Evolutionary conservation across 2,797 vertebrate genomes (phyloP).

Genomic region (Otus scops): DNA sequence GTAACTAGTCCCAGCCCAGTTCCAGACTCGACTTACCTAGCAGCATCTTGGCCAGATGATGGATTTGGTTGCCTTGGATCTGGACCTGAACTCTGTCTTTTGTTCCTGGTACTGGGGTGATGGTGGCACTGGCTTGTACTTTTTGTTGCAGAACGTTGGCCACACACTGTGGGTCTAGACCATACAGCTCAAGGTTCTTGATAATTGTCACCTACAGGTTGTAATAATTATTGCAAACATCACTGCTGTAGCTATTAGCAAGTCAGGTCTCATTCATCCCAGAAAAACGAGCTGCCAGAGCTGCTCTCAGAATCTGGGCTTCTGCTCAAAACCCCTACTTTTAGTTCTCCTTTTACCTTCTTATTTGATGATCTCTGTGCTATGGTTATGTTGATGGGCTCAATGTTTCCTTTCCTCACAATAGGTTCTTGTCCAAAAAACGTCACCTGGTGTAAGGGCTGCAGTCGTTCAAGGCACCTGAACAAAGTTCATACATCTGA

Average conservation of each 20-base stretch:
- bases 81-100: conserved; percentile 91
- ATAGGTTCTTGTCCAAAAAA: conserved; percentile 84
- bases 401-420: conserved; percentile 87
- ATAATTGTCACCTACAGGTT: conserved; percentile 87
- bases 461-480: conserved; percentile 88
- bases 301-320: background rate
- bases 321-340: background rate
- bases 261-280: background rate
- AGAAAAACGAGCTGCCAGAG: background rate
- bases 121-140: conserved; percentile 90
- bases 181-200: conserved; percentile 92
- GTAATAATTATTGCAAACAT: background rate
- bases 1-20: background rate
- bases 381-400: conserved; percentile 85
- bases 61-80: conserved; percentile 94
- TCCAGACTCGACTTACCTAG: conserved; percentile 77
- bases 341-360: conserved; percentile 80
- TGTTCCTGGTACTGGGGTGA: conserved; percentile 80
- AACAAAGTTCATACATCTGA: background rate
- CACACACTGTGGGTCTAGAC: conserved; percentile 84
- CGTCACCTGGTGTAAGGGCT: conserved; percentile 86
- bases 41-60: conserved; percentile 86
- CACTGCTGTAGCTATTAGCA: background rate
- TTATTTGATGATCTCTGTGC: conserved; percentile 91
- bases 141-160: conserved; percentile 84